Conservation (phyloP, 1,140 invertebrate genomes). For the Tetramorium parvispinum region DNA sequence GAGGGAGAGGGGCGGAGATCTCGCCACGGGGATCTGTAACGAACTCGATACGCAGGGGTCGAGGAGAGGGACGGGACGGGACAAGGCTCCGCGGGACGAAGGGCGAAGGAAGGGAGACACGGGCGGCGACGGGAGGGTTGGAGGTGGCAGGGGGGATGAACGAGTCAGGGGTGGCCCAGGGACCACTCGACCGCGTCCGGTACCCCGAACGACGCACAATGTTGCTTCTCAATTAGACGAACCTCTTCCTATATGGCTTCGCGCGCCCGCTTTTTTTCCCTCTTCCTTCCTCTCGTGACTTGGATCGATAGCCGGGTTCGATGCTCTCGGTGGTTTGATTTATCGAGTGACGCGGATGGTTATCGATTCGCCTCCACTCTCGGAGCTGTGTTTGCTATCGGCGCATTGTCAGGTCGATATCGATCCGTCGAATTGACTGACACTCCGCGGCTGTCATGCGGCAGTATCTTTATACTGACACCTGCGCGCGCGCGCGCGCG, state of each 20-base stretch:
- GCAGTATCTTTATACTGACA: constrained; percentile 21
- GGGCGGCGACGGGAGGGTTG: not conserved
- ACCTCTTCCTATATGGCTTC: constrained; percentile 1
- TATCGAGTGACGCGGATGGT: constrained; percentile 14
- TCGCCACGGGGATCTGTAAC: constrained; percentile 83
- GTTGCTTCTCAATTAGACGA: constrained; percentile 40
- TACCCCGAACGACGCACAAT: constrained; percentile 44
- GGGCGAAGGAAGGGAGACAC: constrained; percentile 33
- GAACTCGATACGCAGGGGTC: constrained; percentile 82
- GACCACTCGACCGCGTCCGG: constrained; percentile 47
- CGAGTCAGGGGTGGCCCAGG: constrained; percentile 69
- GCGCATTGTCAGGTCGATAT: constrained; percentile 32
- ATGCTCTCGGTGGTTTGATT: not conserved
- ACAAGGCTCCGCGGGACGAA: not conserved
- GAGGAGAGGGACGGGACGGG: constrained; percentile 50
- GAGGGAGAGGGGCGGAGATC: constrained; percentile 79
- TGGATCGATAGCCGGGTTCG: constrained; percentile 13
- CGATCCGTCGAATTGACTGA: constrained; percentile 41
- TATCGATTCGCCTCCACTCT: constrained; percentile 14
- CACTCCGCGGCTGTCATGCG: not conserved
- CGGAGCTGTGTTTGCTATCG: constrained; percentile 19
- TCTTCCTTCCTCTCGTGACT: not conserved
- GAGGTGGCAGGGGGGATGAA: not conserved
- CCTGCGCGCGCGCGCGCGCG: not conserved
- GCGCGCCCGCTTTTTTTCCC: not conserved